Evolutionary conservation across 64 coral and sea anemone genomes (phyloP).

Genomic region (Trachythela sp.): DNA sequence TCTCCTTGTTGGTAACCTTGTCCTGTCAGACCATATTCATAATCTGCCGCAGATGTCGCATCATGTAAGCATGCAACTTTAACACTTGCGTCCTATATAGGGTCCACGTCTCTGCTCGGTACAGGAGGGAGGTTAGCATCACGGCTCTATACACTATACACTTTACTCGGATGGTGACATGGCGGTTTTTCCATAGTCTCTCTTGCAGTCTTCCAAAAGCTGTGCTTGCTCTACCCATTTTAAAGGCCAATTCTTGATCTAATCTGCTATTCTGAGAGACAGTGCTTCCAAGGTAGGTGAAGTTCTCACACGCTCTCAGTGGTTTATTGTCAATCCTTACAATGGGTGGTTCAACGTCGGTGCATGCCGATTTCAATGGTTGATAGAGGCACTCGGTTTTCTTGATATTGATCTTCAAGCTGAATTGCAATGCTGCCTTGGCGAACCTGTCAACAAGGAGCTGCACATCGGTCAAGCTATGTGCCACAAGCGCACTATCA

Average conservation of each 20-base stretch:
- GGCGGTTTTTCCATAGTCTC: conserved; percentile 20
- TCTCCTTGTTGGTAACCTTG: conserved; percentile 24
- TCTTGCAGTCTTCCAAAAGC: conserved; percentile 14
- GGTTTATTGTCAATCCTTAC: too few species aligned
- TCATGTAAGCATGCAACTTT: conserved; percentile 6
- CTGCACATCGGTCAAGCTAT: conserved; percentile 31
- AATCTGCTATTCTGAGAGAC: background rate
- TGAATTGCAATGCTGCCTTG: conserved; percentile 22
- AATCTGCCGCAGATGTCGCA: conserved; percentile 15
- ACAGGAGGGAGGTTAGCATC: conserved; percentile 17
- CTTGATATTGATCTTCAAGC: conserved; percentile 30
- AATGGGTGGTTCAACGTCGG: too few species aligned
- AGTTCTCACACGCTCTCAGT: conserved; percentile 12
- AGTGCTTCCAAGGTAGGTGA: conserved; percentile 21
- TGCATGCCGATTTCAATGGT: conserved; percentile 13
- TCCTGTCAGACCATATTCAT: conserved; percentile 18
- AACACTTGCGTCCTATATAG: conserved; percentile 16
- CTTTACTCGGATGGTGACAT: background rate
- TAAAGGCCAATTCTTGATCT: background rate
- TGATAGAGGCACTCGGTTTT: conserved; percentile 23
- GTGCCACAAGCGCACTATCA: background rate
- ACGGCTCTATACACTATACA: conserved; percentile 1
- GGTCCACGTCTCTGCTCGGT: conserved; percentile 34
- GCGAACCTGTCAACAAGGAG: conserved; percentile 16
- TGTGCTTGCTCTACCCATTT: conserved; percentile 20